Percentiles rank a stretch among this genome's conserved stretches.
phyloP scores from a whole-genome alignment of 2,113 vertebrate genomes.

The Micronisus gabar region DNA sequence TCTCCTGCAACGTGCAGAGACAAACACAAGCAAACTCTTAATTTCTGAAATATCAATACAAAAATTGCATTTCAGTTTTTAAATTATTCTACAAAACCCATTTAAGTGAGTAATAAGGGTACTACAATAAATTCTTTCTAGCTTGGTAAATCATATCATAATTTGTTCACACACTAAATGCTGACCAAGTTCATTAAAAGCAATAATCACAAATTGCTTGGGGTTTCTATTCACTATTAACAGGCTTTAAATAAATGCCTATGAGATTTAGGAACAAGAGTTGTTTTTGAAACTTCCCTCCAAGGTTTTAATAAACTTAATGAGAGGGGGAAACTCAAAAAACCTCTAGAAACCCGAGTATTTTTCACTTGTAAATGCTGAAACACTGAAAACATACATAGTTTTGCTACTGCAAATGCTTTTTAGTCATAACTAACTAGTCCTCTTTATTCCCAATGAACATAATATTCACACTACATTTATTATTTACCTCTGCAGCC shows the following conservation, averaged over 20 bases:
- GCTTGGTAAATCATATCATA: background rate
- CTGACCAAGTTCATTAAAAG: conserved; percentile 56
- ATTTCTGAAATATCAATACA: background rate
- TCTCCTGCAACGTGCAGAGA: background rate
- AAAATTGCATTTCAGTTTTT: background rate
- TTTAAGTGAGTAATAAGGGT: background rate
- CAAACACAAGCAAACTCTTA: background rate
- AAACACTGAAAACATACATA: conserved; percentile 36
- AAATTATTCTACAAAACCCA: background rate
- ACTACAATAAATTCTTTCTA: conserved; percentile 14
- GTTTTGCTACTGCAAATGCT: background rate
- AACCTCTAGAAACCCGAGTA: conserved; percentile 3
- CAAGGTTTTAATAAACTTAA: conserved; percentile 61
- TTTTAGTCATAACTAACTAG: conserved; percentile 39
- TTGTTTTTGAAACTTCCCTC: conserved; percentile 40
- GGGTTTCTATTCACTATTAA: conserved; percentile 60
- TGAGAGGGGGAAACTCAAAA: conserved; percentile 45
- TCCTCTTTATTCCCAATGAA: conserved; percentile 42
- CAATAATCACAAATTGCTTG: conserved; percentile 53
- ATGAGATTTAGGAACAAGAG: conserved; percentile 49
- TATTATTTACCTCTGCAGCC: conserved; percentile 61
- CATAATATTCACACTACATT: conserved; percentile 47
- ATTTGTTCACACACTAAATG: conserved; percentile 31
- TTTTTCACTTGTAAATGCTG: conserved; percentile 33
- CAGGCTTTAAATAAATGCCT: conserved; percentile 56